Base-by-base conservation (phyloP, 1,140 invertebrate genomes). In the Varroa destructor region DNA sequence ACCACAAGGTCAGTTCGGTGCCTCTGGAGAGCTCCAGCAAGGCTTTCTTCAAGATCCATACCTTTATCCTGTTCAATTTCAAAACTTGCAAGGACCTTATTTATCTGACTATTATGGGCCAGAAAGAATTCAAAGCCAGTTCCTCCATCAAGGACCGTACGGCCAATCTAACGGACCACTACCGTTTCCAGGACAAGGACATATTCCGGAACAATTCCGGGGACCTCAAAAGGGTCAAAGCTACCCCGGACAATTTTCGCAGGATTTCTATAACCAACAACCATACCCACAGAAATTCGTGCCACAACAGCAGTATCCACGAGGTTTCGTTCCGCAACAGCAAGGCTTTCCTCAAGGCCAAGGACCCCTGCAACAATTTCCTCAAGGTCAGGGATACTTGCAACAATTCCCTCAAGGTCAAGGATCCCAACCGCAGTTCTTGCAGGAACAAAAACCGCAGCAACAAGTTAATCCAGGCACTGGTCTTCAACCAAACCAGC, bases 1-100 rank as follows among this genome's bases (percentile, higher is more conserved):
- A 40, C 61, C 46, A 12, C 61, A 40, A 67, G 61, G 61, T 67
- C 61, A 67, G 61, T 67, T 67, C 3, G 46, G 46, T 51, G 46
- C 46, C 61, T 37, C 61, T 43, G 61, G 40, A 12, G 14, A 46
- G 36, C 4, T 67, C 36, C 61, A 67, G 46, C 46, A 51, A 37
- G 61, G 61, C 36, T 67, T 67, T 37, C 61, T 37, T n/a, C 61
- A 67, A 67, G 46, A 40, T 40, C 61, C 46, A 0, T 51, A 51
- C 46, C 8, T 8, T 51, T 51, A 51, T 51, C 46, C 46, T 8
- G 46, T 8, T 51, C 46, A 51, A 51, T 51, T 51, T 51, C 46
- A 51, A 51, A 51, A 51, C 46, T 8, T 51, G 8, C 46, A 51
- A 51, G 46, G 46, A 51, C 4, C 46, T 51, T 51, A 51, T 8